phyloP scores from a whole-genome alignment of 2,113 vertebrate genomes.

The Limnothrissa miodon region DNA sequence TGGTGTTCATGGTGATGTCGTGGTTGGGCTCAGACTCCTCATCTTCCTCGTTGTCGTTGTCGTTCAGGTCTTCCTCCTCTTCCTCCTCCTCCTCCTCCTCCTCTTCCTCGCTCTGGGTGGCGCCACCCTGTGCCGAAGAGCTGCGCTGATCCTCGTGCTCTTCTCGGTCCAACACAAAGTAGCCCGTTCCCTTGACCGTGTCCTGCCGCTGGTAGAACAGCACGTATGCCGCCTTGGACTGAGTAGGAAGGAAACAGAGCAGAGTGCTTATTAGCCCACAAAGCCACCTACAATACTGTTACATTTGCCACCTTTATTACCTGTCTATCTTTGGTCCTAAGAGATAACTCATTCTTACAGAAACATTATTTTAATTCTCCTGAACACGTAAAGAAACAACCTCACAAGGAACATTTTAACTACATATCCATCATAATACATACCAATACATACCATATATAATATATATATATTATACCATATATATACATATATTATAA shows the following conservation, averaged over 20 bases:
- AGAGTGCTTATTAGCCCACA: neutral
- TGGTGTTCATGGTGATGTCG: slow-evolving; percentile 92
- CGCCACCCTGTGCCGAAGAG: slow-evolving; percentile 36
- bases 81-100: slow-evolving; percentile 86
- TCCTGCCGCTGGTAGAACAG: slow-evolving; percentile 97
- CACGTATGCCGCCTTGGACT: slow-evolving; percentile 98
- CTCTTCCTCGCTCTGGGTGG: slow-evolving; percentile 70
- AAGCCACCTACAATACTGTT: neutral
- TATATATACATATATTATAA: too few relatives aligned
- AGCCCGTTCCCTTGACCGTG: slow-evolving; percentile 93
- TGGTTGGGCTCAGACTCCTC: slow-evolving; percentile 79
- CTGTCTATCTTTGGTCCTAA: too few relatives aligned
- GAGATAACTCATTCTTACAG: neutral
- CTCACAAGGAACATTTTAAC: neutral
- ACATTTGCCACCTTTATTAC: neutral
- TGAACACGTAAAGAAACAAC: neutral
- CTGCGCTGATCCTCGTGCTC: slow-evolving; percentile 78
- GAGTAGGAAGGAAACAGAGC: slow-evolving; percentile 26
- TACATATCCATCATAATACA: neutral
- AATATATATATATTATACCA: too few relatives aligned
- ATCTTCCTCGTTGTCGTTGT: slow-evolving; percentile 70
- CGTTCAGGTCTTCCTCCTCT: slow-evolving; percentile 73
- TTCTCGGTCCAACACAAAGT: slow-evolving; percentile 91
- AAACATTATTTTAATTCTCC: neutral
- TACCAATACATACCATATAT: too few relatives aligned